These are phyloP conservation scores for Crypturellus undulatus DNA, from an alignment of 2,113 vertebrate genomes.

Conservation along the genomic window DNA sequence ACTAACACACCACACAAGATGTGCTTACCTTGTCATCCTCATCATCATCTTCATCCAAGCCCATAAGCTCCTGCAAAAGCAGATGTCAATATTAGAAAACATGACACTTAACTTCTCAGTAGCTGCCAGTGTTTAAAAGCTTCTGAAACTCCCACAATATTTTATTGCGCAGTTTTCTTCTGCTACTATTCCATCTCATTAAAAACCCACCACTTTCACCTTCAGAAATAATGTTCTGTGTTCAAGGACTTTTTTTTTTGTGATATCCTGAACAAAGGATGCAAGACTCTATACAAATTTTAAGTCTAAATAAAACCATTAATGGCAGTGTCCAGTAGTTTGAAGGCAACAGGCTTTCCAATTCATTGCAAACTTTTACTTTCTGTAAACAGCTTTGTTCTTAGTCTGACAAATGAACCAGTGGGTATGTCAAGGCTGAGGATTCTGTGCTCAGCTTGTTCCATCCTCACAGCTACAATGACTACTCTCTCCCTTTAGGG, in stretches of 20 bases:
- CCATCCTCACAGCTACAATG: constrained; percentile 39
- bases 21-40: constrained; percentile 93
- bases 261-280: constrained; percentile 2
- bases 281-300: constrained; percentile 26
- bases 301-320: constrained; percentile 58
- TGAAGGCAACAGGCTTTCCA: constrained; percentile 57
- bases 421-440: constrained; percentile 59
- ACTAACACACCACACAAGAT: rapidly evolving
- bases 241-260: background rate
- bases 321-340: constrained; percentile 6
- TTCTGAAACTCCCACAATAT: constrained; percentile 7
- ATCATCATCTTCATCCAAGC: constrained; percentile 89
- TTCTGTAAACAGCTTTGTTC: constrained; percentile 70
- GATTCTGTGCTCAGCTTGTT: constrained; percentile 33
- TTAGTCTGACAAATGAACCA: constrained; percentile 69
- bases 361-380: constrained; percentile 43
- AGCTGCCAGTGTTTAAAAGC: background rate
- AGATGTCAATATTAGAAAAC: constrained; percentile 43
- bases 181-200: background rate
- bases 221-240: background rate
- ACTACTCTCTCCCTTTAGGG: constrained; percentile 57
- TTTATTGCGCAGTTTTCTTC: background rate
- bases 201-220: background rate
- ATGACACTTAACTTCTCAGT: background rate
- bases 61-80: constrained; percentile 88